phyloP scores from a whole-genome alignment of 2,888 invertebrate genomes.

The Drosophila longiperda region DNA sequence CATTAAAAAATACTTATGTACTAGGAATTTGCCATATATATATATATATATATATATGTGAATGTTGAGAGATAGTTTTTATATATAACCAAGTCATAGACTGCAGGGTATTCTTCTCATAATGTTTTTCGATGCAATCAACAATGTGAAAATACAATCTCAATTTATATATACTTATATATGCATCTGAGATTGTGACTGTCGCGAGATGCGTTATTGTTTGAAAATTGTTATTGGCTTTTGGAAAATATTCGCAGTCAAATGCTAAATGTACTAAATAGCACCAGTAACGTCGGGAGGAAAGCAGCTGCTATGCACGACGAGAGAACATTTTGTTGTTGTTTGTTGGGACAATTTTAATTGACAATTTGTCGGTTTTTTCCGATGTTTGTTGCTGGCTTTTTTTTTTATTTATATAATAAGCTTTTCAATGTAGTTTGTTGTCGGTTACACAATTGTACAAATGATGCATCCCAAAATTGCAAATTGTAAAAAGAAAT shows the following conservation, averaged over 20 bases:
- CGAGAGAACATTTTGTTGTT: conserved; percentile 15
- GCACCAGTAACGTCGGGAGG: background rate
- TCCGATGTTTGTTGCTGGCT: conserved; percentile 27
- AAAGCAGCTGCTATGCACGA: conserved; percentile 18
- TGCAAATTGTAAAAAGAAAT: conserved; percentile 27
- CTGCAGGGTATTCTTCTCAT: background rate
- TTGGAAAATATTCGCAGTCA: conserved; percentile 63
- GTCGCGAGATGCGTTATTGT: conserved; percentile 12
- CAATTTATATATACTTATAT: background rate
- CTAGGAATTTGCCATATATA: too few species aligned
- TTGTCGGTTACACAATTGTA: conserved; percentile 53
- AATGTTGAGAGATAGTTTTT: background rate
- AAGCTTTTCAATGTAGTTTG: conserved; percentile 36
- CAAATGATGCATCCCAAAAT: conserved; percentile 35
- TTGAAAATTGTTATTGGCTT: conserved; percentile 39
- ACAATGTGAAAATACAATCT: background rate
- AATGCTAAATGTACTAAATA: conserved; percentile 44
- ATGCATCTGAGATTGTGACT: conserved; percentile 20
- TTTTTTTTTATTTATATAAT: conserved; percentile 46
- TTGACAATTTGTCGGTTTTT: conserved; percentile 48
- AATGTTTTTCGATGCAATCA: background rate
- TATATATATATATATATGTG: background rate
- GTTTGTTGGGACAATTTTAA: conserved; percentile 40
- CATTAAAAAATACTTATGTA: background rate
- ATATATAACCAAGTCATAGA: background rate